phyloP scores from a whole-genome alignment of 2,888 invertebrate species.

The Apodemia mormo region DNA sequence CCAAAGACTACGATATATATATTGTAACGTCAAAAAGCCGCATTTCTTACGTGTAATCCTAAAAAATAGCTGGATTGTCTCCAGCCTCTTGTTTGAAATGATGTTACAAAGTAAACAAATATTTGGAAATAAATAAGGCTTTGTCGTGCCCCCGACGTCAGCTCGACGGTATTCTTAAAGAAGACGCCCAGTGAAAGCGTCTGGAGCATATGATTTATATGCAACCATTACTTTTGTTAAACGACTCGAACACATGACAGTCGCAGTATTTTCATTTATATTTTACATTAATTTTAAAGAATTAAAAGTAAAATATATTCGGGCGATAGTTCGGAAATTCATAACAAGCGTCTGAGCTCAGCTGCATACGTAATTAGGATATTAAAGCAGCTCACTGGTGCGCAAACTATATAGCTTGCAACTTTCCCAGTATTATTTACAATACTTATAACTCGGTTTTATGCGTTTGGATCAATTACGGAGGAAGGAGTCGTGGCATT shows the following conservation, averaged over 20 bases:
- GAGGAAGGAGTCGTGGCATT: no score
- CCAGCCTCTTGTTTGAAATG: conserved; percentile 25
- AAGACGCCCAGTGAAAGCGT: conserved; percentile 21
- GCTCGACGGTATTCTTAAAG: conserved; percentile 5
- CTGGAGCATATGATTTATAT: conserved; percentile 19
- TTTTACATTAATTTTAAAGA: conserved; percentile 9
- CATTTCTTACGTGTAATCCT: conserved; percentile 14
- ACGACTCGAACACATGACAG: conserved; percentile 24
- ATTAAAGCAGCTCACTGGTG: background rate
- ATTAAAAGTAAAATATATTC: background rate
- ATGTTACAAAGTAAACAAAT: conserved; percentile 24
- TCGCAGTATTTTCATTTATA: conserved; percentile 18
- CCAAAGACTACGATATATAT: background rate
- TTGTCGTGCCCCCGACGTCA: conserved; percentile 13
- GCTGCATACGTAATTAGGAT: background rate
- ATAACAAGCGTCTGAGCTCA: background rate
- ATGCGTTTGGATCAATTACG: no score
- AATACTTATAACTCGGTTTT: no score
- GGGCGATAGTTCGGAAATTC: background rate
- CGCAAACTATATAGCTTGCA: background rate
- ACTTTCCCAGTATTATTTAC: no score
- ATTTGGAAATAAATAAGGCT: conserved; percentile 27
- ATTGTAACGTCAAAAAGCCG: conserved; percentile 16
- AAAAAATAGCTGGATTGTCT: conserved; percentile 22
- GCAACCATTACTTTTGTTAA: conserved; percentile 24